These are phyloP conservation scores for Sussaba pulchella DNA, from an alignment of 2,888 invertebrate species.

Conservation along the genomic window DNA sequence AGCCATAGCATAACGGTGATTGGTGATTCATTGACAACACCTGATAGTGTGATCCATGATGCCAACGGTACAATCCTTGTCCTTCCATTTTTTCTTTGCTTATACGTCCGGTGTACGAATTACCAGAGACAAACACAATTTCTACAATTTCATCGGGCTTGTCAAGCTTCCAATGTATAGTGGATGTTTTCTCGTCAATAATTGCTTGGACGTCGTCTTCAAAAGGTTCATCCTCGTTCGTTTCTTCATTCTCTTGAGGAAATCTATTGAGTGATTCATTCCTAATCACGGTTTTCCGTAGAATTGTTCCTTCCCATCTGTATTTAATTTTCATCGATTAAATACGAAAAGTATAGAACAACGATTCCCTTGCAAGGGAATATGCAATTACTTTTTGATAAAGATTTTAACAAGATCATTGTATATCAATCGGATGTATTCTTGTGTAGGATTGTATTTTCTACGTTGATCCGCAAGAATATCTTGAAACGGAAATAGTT, in stretches of 20 bases:
- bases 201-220: slow-evolving; percentile 5
- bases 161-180: slow-evolving; percentile 61
- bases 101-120: slow-evolving; percentile 86
- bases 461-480: slow-evolving; percentile 70
- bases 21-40: slow-evolving; percentile 77
- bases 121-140: slow-evolving; percentile 86
- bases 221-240: background rate
- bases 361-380: background rate
- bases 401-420: slow-evolving; percentile 70
- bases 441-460: slow-evolving; percentile 68
- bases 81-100: slow-evolving; percentile 87
- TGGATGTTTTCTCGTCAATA: slow-evolving; percentile 1
- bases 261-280: slow-evolving; percentile 15
- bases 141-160: slow-evolving; percentile 84
- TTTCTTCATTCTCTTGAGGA: slow-evolving; percentile 11
- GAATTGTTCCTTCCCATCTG: slow-evolving; percentile 68
- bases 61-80: slow-evolving; percentile 86
- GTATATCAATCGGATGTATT: slow-evolving; percentile 73
- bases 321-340: background rate
- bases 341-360: background rate
- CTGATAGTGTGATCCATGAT: slow-evolving; percentile 86
- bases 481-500: slow-evolving; percentile 58
- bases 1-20: no score
- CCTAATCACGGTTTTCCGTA: slow-evolving; percentile 52
- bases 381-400: slow-evolving; percentile 67